Conservation (phyloP, 2,797 vertebrate genomes). For the Tokudaia tokunoshimensis region DNA sequence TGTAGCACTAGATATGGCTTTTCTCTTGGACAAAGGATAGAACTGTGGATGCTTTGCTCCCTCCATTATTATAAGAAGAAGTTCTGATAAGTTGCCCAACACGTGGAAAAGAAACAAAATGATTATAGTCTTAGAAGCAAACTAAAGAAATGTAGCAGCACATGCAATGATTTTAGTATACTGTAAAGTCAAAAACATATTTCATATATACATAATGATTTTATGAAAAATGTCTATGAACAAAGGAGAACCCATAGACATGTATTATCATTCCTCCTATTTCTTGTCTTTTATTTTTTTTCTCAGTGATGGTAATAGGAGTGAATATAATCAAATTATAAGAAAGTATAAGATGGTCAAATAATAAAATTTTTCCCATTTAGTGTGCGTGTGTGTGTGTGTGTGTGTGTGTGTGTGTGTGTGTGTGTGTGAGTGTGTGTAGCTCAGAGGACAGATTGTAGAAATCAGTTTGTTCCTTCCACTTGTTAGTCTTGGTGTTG, state of each 20-base stretch:
- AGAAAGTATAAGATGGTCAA: too few relatives aligned
- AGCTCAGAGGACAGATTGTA: not conserved
- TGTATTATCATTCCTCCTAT: too few relatives aligned
- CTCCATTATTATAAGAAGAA: not conserved
- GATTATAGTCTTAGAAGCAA: not conserved
- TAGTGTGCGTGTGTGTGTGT: not conserved
- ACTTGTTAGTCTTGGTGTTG: not conserved
- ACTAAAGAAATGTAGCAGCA: not conserved
- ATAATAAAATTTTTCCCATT: not conserved
- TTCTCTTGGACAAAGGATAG: slow-evolving; percentile 2
- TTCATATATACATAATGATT: not conserved
- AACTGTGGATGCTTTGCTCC: not conserved
- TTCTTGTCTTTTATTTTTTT: not conserved
- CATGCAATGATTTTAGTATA: not conserved
- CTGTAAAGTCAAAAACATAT: not conserved
- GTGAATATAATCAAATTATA: not conserved
- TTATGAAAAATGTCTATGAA: not conserved
- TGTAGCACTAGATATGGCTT: not conserved
- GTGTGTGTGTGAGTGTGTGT: too few relatives aligned
- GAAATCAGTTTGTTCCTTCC: not conserved
- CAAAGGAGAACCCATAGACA: not conserved
- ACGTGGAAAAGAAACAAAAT: not conserved
- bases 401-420: not conserved
- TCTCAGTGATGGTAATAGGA: not conserved
- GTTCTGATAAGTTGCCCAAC: not conserved